Conservation (phyloP, 37 sponge, comb jelly and placozoan species). For the Geodia barretti region DNA sequence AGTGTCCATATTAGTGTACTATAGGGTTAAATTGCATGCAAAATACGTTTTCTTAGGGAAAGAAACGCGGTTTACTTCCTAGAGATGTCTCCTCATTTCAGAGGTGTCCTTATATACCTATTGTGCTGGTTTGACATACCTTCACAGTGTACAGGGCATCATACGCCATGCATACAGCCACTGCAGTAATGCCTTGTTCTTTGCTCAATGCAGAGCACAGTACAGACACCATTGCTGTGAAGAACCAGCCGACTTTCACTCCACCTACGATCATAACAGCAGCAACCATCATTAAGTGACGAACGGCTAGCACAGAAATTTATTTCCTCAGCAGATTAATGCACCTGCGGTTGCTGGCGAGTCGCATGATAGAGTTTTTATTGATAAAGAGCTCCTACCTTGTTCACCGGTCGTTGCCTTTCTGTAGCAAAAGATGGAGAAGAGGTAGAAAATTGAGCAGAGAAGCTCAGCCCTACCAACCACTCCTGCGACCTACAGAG, state of each 20-base stretch:
- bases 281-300: not conserved
- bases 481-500: constrained; percentile 84
- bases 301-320: not conserved
- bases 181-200: constrained; percentile 78
- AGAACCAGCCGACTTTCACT: constrained; percentile 10
- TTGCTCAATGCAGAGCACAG: constrained; percentile 67
- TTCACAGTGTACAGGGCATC: constrained; percentile 37
- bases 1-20: too few species aligned
- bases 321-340: too few species aligned
- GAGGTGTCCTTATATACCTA: too few species aligned
- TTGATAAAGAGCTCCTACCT: constrained; percentile 2
- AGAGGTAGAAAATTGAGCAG: constrained; percentile 78
- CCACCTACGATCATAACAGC: not conserved
- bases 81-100: too few species aligned
- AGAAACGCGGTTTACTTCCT: too few species aligned
- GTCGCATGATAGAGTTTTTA: not conserved
- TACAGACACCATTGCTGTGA: constrained; percentile 9
- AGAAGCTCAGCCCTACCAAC: constrained; percentile 92
- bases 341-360: not conserved
- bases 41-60: too few species aligned
- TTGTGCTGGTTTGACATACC: not conserved
- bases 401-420: constrained; percentile 26
- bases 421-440: constrained; percentile 50
- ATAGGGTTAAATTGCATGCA: too few species aligned
- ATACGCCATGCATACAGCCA: constrained; percentile 58